Evolutionary conservation across 2,113 vertebrate genomes (phyloP).

Genomic region (Gallinago jamesoni): DNA sequence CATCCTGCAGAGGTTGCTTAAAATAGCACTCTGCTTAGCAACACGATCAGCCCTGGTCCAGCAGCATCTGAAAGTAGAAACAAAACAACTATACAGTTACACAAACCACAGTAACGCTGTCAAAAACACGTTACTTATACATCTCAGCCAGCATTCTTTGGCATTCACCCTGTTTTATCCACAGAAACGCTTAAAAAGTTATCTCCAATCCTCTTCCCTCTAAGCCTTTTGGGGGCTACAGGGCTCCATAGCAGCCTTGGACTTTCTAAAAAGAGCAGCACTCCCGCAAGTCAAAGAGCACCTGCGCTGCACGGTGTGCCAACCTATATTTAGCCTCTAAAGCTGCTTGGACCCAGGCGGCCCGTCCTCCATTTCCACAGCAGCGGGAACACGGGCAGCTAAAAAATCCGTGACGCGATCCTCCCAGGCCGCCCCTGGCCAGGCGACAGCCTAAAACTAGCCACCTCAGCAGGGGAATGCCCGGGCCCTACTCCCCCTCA

Average conservation of each 20-base stretch:
- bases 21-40: not conserved
- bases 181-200: accelerated
- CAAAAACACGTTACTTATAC: not conserved
- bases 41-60: not conserved
- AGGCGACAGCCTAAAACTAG: not conserved
- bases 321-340: conserved; percentile 41
- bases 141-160: accelerated
- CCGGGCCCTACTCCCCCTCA: not conserved
- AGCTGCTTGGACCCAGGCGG: not conserved
- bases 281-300: not conserved
- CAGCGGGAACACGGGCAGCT: not conserved
- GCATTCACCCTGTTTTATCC: not conserved
- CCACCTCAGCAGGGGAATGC: accelerated
- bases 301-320: not conserved
- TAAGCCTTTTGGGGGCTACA: accelerated
- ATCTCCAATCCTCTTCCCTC: no score
- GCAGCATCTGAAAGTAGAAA: conserved; percentile 29
- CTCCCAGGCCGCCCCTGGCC: not conserved
- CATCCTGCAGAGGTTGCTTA: conserved; percentile 4
- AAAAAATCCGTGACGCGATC: not conserved
- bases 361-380: not conserved
- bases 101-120: accelerated
- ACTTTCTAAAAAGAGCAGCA: not conserved
- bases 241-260: not conserved
- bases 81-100: not conserved